These are phyloP conservation scores for Cnemophilus loriae DNA, from an alignment of 2,113 vertebrate genomes.

Conservation along the genomic window DNA sequence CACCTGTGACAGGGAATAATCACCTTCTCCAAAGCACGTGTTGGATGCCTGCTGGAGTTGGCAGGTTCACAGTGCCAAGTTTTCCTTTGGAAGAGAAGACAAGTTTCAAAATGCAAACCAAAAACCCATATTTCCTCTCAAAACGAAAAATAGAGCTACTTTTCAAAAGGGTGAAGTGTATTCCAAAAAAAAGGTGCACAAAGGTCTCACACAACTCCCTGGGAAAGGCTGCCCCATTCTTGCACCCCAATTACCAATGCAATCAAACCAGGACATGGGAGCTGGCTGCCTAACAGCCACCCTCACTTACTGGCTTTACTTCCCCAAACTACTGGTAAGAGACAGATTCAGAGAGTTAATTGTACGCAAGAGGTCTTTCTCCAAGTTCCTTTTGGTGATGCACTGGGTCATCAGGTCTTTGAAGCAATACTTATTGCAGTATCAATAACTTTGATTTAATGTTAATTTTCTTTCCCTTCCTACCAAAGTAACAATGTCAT, in stretches of 20 bases:
- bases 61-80: not conserved
- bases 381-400: not conserved
- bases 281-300: not conserved
- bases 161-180: not conserved
- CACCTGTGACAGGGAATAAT: slow-evolving; percentile 53
- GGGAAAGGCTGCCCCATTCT: not conserved
- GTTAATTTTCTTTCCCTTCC: not conserved
- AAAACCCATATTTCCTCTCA: not conserved
- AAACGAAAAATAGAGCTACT: not conserved
- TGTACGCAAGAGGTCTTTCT: not conserved
- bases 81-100: not conserved
- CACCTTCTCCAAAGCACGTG: slow-evolving; percentile 22
- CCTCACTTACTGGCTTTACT: not conserved
- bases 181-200: not conserved
- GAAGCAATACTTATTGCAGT: not conserved
- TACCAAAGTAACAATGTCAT: not conserved
- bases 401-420: not conserved
- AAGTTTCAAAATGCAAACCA: not conserved
- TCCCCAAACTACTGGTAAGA: not conserved
- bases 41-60: slow-evolving; percentile 9
- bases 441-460: not conserved
- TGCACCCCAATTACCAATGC: not conserved
- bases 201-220: not conserved
- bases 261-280: not conserved
- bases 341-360: not conserved